A percentile compares a stretch with the other conserved stretches of the same genome.
Conservation (phyloP, 1,140 invertebrate genomes). For the Papilio dardanus region DNA sequence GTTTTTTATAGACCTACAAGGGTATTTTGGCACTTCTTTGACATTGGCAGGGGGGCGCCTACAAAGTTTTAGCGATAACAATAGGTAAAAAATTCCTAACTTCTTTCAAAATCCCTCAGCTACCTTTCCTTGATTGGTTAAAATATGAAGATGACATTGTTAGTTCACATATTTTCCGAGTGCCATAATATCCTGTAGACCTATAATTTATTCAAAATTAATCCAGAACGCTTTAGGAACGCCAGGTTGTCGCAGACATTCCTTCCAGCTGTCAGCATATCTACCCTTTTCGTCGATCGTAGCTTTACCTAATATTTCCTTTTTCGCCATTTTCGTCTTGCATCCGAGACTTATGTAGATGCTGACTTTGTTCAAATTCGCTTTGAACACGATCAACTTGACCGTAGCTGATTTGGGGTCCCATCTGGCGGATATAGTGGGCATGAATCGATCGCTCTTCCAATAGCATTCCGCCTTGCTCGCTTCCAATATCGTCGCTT, state of each 20-base stretch:
- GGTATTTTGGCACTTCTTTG: too few species aligned
- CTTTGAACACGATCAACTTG: conserved; percentile 74
- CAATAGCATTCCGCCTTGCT: conserved; percentile 88
- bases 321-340: conserved; percentile 80
- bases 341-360: conserved; percentile 80
- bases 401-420: conserved; percentile 81
- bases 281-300: conserved; percentile 74
- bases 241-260: conserved; percentile 71
- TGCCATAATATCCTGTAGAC: too few species aligned
- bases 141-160: too few species aligned
- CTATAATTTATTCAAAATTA: conserved; percentile 78
- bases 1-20: too few species aligned
- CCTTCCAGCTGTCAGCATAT: conserved; percentile 72
- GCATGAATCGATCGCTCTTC: conserved; percentile 88
- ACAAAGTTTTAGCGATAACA: too few species aligned
- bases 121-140: too few species aligned
- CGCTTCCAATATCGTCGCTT: conserved; percentile 88
- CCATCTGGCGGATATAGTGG: conserved; percentile 86
- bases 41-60: too few species aligned
- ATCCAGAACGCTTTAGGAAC: conserved; percentile 79
- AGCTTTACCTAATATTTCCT: conserved; percentile 80
- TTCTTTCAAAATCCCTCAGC: too few species aligned
- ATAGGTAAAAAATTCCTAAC: too few species aligned
- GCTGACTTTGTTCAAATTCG: conserved; percentile 74
- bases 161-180: too few species aligned